These are phyloP conservation scores for Hyppa rectilinea DNA, from an alignment of 2,888 invertebrate genomes.

Conservation along the genomic window DNA sequence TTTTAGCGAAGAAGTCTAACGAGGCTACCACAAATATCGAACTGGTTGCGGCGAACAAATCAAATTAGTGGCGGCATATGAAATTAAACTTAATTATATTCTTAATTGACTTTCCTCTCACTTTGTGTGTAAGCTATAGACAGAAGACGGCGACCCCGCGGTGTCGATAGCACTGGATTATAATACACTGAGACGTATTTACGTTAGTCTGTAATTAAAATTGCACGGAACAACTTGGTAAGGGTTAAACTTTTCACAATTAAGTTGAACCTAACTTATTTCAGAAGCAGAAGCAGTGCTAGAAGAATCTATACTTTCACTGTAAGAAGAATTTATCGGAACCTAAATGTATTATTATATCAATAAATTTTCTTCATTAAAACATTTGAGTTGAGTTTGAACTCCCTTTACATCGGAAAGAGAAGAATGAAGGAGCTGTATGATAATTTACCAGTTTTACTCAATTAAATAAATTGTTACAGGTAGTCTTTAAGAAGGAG, in stretches of 20 bases:
- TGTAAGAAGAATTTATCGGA: neutral
- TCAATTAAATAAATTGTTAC: neutral
- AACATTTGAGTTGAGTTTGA: neutral
- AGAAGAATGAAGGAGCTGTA: neutral
- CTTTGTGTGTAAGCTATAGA: slow-evolving; percentile 25
- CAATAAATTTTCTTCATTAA: neutral
- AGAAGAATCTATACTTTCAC: neutral
- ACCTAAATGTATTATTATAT: neutral
- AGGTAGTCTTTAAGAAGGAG: too few species aligned
- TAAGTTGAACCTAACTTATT: neutral
- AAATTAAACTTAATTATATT: slow-evolving; percentile 54
- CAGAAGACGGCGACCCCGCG: slow-evolving; percentile 2
- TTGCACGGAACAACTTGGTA: neutral
- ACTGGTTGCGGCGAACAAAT: slow-evolving; percentile 20
- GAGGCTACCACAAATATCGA: slow-evolving; percentile 21
- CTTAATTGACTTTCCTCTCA: slow-evolving; percentile 49
- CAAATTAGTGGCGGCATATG: slow-evolving; percentile 44
- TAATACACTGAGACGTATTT: neutral
- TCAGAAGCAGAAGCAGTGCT: neutral
- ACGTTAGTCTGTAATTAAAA: slow-evolving; percentile 10
- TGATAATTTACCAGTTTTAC: too few species aligned
- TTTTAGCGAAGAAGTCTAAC: slow-evolving; percentile 25
- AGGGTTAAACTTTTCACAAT: neutral
- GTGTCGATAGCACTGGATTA: slow-evolving; percentile 32
- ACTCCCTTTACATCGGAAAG: neutral